Base-by-base conservation (phyloP, 2,888 invertebrate species). In the Agrenia bidenticulata region DNA sequence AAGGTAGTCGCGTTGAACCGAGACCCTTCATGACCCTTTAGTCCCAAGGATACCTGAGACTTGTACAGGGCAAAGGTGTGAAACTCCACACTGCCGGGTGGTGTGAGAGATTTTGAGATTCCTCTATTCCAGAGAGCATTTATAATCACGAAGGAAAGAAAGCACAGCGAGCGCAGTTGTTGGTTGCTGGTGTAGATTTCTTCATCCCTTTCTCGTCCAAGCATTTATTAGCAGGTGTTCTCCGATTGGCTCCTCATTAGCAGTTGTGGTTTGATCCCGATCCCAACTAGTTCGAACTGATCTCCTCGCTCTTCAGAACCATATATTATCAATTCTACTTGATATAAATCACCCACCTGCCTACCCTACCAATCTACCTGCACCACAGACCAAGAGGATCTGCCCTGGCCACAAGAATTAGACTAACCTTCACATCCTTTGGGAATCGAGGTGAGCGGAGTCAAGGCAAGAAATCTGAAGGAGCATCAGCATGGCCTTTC, bases 261-360 rank as follows among this genome's bases (percentile, higher is more conserved):
- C 64, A 67, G 65, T 67, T 66, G 67, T 67, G 70, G 67, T 66
- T 70, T 70, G 70, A 70, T 70, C 70, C 65, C 65, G 67, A 70
- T 67, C 65, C 64, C 66, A 69, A 66, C 69, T 66, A 61, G 69
- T 69, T 69, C 60, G 59, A 61, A 64, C 64, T 62, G 61, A 59
- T 62, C 50, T 51, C 41, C 45, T n/a, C n/a, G 7, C 45, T 45
- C 4, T 17, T 45, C 45, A 45, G 45, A 9, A 4, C 19, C 45
- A 45, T 5, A 9, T 15, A 39, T 15, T 51, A 17, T 21, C 4
- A 7, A 19, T 23, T 51, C 24, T 7, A 23, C 19, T 23, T 51
- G 4, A 19, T 49, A 24, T 51, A 9, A 15, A 24, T 51, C 51
- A 24, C 5, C 24, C 51, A 15, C 21, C 51, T 24, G 5, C 15